These are phyloP conservation scores for Microplitis demolitor DNA, from an alignment of 1,140 invertebrate species.

Conservation along the genomic window DNA sequence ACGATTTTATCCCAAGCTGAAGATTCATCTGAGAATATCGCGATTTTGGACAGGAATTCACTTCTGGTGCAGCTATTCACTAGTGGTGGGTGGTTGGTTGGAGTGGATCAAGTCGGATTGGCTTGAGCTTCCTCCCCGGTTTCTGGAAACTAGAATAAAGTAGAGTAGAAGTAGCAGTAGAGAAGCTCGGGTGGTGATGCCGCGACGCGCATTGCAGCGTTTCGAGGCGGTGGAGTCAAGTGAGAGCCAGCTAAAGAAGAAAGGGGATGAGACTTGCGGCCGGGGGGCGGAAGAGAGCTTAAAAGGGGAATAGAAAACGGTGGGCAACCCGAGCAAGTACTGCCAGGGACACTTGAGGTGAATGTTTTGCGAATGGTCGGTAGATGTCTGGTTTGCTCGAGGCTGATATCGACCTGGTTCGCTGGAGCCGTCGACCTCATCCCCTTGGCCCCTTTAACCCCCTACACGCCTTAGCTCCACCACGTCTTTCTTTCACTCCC, in stretches of 20 bases:
- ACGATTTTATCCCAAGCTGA: constrained; percentile 32
- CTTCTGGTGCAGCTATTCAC: not conserved
- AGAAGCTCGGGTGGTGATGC: constrained; percentile 27
- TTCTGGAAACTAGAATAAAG: no score
- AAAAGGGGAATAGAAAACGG: not conserved
- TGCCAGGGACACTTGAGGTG: constrained; percentile 60
- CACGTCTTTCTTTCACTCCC: not conserved
- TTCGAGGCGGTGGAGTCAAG: constrained; percentile 16
- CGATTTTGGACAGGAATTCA: constrained; percentile 16
- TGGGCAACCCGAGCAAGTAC: constrained; percentile 25
- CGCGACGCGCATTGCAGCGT: constrained; percentile 33
- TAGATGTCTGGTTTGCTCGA: constrained; percentile 63
- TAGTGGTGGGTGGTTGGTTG: not conserved
- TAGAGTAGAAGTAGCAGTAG: not conserved
- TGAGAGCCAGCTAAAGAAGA: constrained; percentile 4
- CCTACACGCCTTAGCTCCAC: constrained; percentile 28
- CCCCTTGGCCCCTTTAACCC: constrained; percentile 26
- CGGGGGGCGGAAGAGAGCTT: not conserved
- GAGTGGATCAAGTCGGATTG: constrained; percentile 8
- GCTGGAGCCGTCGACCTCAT: constrained; percentile 49
- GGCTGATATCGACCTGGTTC: constrained; percentile 60
- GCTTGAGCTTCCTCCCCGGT: not conserved
- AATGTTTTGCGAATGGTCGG: constrained; percentile 64
- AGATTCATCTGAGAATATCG: not conserved
- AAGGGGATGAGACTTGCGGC: not conserved